Conservation (phyloP, 2,797 vertebrate species). For the Tympanoctomys barrerae region DNA sequence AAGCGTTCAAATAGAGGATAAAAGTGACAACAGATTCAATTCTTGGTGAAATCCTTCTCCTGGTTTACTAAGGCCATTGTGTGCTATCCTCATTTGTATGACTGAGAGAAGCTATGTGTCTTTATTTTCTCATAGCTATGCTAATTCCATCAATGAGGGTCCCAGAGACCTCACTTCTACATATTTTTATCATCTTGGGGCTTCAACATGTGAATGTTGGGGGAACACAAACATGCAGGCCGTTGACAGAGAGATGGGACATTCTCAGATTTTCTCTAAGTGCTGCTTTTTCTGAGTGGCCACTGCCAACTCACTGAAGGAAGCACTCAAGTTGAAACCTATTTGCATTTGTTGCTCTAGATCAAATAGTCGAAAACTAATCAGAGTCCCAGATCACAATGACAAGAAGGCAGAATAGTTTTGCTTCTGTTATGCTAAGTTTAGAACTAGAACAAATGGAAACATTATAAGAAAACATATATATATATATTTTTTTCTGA, state of each 20-base stretch:
- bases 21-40: not conserved
- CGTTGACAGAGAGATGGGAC: not conserved
- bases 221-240: not conserved
- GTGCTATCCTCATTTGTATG: not conserved
- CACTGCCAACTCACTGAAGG: not conserved
- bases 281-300: not conserved
- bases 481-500: too few relatives aligned
- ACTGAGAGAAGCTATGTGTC: not conserved
- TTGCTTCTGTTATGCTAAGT: not conserved
- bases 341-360: not conserved
- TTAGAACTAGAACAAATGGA: slow-evolving; percentile 23
- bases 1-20: not conserved
- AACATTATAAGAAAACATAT: not conserved
- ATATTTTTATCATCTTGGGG: not conserved
- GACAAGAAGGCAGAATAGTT: not conserved
- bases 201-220: not conserved
- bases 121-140: not conserved
- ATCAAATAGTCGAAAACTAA: not conserved
- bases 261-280: not conserved
- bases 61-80: not conserved
- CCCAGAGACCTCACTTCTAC: not conserved
- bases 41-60: not conserved
- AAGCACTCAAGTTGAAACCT: not conserved
- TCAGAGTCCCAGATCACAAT: not conserved
- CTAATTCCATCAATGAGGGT: not conserved